phyloP scores from a whole-genome alignment of 2,888 invertebrate genomes.

The Rhamnusium bicolor region DNA sequence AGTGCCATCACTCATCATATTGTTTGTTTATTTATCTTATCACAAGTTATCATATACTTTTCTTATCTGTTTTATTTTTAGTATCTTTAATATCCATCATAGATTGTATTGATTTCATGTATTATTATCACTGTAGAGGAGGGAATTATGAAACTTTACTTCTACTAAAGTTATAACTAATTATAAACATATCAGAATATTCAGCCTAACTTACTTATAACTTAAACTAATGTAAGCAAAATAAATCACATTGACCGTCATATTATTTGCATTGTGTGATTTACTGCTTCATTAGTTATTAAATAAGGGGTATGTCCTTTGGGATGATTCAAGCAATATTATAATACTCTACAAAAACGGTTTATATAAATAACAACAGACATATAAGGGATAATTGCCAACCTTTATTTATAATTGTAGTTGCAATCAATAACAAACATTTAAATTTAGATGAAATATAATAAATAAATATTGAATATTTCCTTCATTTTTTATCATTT shows the following conservation, averaged over 20 bases:
- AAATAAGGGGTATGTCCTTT: not conserved
- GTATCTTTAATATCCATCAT: not conserved
- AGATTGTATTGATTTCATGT: not conserved
- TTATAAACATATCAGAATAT: too few species aligned
- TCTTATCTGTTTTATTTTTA: not conserved
- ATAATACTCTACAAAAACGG: not conserved
- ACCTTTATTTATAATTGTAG: not conserved
- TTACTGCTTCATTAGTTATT: not conserved
- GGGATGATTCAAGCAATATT: not conserved
- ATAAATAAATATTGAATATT: too few species aligned
- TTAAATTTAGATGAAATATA: too few species aligned
- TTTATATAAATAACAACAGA: not conserved
- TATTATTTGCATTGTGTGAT: not conserved
- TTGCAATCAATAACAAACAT: not conserved
- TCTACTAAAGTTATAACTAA: not conserved
- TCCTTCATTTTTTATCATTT: too few species aligned
- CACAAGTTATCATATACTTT: too few species aligned
- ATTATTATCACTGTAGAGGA: not conserved
- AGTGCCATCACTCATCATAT: too few species aligned
- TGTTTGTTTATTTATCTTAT: too few species aligned
- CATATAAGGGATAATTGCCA: not conserved
- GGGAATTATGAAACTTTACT: not conserved
- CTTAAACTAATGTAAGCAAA: not conserved
- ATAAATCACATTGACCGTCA: not conserved
- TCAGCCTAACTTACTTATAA: not conserved